Evolutionary conservation across 2,888 invertebrate genomes (phyloP).

Genomic region (Eupithecia inturbata): DNA sequence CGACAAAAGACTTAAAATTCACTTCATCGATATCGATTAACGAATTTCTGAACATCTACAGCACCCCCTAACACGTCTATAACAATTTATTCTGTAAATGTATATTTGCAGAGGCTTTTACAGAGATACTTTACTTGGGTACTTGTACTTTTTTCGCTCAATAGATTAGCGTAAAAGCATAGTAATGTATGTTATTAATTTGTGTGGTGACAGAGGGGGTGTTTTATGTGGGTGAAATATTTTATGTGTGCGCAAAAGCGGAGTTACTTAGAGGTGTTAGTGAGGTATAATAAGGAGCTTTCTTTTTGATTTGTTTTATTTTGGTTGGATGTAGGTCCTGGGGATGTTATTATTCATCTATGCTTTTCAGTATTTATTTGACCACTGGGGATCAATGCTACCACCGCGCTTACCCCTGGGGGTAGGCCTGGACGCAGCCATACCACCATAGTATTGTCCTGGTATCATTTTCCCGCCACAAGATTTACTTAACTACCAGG

Average conservation of each 20-base stretch:
- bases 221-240: constrained; percentile 16
- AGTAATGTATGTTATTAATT: constrained; percentile 45
- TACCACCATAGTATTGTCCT: neutral
- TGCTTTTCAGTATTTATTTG: neutral
- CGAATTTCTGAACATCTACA: constrained; percentile 15
- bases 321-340: neutral
- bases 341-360: neutral
- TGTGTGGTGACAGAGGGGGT: constrained; percentile 26
- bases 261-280: neutral
- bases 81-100: constrained; percentile 62
- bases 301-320: constrained; percentile 9
- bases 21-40: constrained; percentile 11
- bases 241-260: neutral
- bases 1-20: too few relatives aligned
- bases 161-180: constrained; percentile 45
- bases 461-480: neutral
- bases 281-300: neutral
- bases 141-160: constrained; percentile 39
- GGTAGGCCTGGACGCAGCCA: too few relatives aligned
- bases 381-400: neutral
- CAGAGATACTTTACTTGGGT: constrained; percentile 35
- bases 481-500: neutral
- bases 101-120: constrained; percentile 47
- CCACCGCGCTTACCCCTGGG: neutral
- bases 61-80: constrained; percentile 48